Evolutionary conservation across 2,113 vertebrate species (phyloP).

Genomic region (Cyprinus carpio): DNA sequence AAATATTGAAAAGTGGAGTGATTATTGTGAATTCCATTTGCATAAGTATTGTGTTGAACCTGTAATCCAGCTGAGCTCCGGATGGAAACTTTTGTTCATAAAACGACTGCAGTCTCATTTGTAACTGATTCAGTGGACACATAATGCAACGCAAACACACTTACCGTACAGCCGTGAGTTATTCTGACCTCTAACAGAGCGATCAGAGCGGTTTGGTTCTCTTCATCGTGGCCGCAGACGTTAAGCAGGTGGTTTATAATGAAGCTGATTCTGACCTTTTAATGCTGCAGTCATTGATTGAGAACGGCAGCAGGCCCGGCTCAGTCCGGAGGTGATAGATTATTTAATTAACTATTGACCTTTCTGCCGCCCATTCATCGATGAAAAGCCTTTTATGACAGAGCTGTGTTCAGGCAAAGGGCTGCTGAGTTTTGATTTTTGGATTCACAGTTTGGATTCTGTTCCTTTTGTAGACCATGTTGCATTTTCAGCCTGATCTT

Average conservation of each 20-base stretch:
- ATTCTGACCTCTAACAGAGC: neutral
- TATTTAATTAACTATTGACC: constrained; percentile 99
- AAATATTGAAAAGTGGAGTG: constrained; percentile 80
- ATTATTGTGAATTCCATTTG: constrained; percentile 79
- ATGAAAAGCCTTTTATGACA: constrained; percentile 87
- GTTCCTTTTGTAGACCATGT: constrained; percentile 17
- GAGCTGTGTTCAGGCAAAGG: constrained; percentile 78
- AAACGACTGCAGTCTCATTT: constrained; percentile 55
- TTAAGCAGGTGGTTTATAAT: constrained; percentile 83
- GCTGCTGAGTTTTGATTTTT: constrained; percentile 80
- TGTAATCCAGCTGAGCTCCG: neutral
- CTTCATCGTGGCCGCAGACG: constrained; percentile 63
- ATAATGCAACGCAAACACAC: neutral
- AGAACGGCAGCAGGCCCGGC: constrained; percentile 84
- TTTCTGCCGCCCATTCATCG: constrained; percentile 94
- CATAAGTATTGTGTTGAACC: constrained; percentile 80
- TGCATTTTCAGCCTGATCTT: constrained; percentile 28
- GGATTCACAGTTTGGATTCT: constrained; percentile 47
- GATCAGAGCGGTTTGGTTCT: neutral
- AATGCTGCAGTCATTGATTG: constrained; percentile 95
- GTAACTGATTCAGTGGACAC: constrained; percentile 70
- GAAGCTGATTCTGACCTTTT: constrained; percentile 96
- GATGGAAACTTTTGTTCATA: neutral
- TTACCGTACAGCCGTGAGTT: neutral
- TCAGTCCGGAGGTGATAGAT: constrained; percentile 98